phyloP scores from a whole-genome alignment of 2,113 vertebrate species.

The Stegostoma tigrinum region DNA sequence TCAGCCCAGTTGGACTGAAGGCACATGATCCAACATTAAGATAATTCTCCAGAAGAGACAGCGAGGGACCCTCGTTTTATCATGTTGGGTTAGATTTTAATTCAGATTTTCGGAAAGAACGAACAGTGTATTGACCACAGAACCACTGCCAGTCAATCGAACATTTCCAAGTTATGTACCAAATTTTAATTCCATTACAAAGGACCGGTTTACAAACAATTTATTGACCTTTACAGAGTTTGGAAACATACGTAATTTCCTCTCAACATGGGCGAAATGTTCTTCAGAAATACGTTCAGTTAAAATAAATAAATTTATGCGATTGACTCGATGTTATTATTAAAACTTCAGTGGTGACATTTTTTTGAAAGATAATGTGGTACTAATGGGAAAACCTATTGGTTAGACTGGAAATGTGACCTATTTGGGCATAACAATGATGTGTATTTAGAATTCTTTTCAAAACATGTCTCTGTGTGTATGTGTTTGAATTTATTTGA shows the following conservation, averaged over 20 bases:
- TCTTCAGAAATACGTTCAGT: background rate
- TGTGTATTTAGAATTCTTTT: background rate
- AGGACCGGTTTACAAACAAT: background rate
- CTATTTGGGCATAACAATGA: background rate
- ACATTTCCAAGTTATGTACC: background rate
- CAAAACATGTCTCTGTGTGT: background rate
- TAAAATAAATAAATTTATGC: background rate
- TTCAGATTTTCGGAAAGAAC: background rate
- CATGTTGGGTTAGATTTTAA: background rate
- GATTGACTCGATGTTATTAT: background rate
- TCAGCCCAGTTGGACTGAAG: background rate
- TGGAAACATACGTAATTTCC: background rate
- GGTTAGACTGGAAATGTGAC: background rate
- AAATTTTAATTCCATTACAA: background rate
- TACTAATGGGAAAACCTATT: background rate
- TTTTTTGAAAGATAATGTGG: background rate
- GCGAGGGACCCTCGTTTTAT: background rate
- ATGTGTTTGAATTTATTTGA: background rate
- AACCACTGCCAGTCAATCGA: background rate
- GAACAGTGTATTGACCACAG: background rate
- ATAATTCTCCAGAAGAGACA: no score
- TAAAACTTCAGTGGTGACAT: background rate
- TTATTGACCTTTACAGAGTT: background rate
- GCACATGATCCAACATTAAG: background rate
- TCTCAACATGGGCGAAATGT: background rate